A percentile compares a stretch with the other conserved stretches of the same genome.
Conservation (phyloP, 2,888 invertebrate species). For the Girardia tigrina region DNA sequence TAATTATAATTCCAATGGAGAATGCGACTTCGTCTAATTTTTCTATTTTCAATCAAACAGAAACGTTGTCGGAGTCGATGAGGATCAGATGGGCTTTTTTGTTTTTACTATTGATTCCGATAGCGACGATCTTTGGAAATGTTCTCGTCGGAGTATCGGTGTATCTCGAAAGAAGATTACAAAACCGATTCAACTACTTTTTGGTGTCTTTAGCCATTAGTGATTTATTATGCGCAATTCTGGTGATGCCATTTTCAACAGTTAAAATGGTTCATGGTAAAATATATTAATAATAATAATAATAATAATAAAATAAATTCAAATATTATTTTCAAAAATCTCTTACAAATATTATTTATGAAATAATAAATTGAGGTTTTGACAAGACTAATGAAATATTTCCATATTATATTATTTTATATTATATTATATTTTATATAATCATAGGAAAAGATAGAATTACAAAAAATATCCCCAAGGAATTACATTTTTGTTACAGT, state of each 20-base stretch:
- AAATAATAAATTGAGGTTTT: too few species aligned
- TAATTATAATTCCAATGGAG: too few species aligned
- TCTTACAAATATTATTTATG: too few species aligned
- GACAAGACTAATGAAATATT: too few species aligned
- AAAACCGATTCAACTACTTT: constrained; percentile 20
- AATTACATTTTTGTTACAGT: too few species aligned
- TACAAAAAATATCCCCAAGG: too few species aligned
- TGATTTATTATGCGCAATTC: constrained; percentile 27
- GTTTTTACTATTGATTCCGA: constrained; percentile 6
- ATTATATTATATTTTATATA: too few species aligned
- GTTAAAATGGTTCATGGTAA: constrained; percentile 11
- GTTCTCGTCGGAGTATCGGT: constrained; percentile 24
- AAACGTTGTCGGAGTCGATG: too few species aligned
- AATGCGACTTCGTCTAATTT: too few species aligned
- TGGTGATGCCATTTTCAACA: constrained; percentile 25
- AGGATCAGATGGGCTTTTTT: neutral
- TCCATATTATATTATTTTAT: too few species aligned
- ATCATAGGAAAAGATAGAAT: too few species aligned
- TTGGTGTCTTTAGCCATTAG: constrained; percentile 12
- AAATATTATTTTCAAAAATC: neutral
- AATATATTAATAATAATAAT: neutral
- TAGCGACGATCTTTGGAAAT: constrained; percentile 10
- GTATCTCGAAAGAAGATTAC: constrained; percentile 19
- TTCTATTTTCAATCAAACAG: too few species aligned
- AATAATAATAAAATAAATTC: neutral